phyloP scores from a whole-genome alignment of 2,113 vertebrate species.

The Brachyhypopomus gauderio region DNA sequence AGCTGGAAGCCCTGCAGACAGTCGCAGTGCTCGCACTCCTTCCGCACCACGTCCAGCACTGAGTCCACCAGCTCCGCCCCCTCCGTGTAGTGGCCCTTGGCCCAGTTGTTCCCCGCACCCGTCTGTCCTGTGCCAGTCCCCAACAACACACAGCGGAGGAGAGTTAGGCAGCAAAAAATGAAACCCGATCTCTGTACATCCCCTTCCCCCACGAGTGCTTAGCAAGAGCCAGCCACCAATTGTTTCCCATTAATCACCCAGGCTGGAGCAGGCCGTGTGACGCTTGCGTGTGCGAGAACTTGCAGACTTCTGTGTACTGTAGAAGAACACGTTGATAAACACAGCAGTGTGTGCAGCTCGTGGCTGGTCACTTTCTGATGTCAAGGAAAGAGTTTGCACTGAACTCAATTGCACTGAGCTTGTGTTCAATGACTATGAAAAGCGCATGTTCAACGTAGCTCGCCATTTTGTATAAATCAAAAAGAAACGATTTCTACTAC shows the following conservation, averaged over 20 bases:
- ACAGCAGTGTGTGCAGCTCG: neutral
- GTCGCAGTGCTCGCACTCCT: constrained; percentile 90
- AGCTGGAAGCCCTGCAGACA: constrained; percentile 91
- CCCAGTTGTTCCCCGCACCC: constrained; percentile 95
- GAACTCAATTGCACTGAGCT: neutral
- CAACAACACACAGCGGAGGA: constrained; percentile 26
- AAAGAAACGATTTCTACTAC: neutral
- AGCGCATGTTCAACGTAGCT: neutral
- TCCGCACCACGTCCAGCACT: constrained; percentile 86
- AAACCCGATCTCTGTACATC: constrained; percentile 21
- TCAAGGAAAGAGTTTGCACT: neutral
- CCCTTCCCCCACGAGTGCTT: neutral
- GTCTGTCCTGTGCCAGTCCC: constrained; percentile 83
- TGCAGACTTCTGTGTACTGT: constrained; percentile 12
- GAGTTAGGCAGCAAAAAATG: constrained; percentile 27
- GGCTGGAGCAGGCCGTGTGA: neutral
- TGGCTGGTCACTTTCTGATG: neutral
- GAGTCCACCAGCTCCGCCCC: constrained; percentile 91
- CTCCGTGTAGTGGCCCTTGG: constrained; percentile 94
- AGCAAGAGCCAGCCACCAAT: neutral
- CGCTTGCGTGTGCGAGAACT: neutral
- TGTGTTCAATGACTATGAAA: neutral
- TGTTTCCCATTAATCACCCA: constrained; percentile 44
- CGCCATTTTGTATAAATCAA: neutral
- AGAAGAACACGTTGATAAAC: neutral